Evolutionary conservation across 2,113 vertebrate genomes (phyloP).

Genomic region (Prionailurus bengalensis): DNA sequence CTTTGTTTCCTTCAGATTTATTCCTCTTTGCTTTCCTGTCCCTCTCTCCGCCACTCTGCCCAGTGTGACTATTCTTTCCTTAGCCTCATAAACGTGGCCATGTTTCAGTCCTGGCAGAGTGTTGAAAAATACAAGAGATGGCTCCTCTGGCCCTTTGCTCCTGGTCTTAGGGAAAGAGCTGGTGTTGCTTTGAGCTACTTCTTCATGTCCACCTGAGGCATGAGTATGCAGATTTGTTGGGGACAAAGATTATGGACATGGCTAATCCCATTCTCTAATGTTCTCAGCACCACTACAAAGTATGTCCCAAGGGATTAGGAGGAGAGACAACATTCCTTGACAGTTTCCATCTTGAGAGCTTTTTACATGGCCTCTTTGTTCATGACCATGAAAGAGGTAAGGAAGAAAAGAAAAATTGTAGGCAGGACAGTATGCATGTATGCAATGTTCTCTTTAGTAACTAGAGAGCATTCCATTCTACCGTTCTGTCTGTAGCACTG

Average conservation of each 20-base stretch:
- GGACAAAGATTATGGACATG: not conserved
- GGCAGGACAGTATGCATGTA: not conserved
- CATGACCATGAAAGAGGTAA: not conserved
- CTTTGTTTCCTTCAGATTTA: not conserved
- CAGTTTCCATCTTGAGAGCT: not conserved
- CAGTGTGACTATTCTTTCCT: not conserved
- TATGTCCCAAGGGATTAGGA: not conserved
- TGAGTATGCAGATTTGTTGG: not conserved
- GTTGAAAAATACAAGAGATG: not conserved
- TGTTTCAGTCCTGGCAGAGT: not conserved
- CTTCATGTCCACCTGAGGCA: not conserved
- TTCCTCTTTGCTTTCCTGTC: not conserved
- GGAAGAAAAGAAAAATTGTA: not conserved
- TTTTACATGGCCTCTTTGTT: not conserved
- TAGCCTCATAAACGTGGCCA: not conserved
- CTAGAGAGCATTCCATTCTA: not conserved
- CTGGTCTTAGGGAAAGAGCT: not conserved
- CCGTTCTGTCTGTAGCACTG: not conserved
- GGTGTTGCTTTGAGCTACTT: not conserved
- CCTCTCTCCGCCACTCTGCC: not conserved
- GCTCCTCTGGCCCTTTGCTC: not conserved
- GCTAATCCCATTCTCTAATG: fast-evolving
- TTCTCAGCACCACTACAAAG: not conserved
- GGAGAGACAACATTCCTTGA: not conserved
- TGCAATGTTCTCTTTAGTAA: not conserved